Conservation (phyloP, 2,888 invertebrate species). For the Ectemnius cavifrons region DNA sequence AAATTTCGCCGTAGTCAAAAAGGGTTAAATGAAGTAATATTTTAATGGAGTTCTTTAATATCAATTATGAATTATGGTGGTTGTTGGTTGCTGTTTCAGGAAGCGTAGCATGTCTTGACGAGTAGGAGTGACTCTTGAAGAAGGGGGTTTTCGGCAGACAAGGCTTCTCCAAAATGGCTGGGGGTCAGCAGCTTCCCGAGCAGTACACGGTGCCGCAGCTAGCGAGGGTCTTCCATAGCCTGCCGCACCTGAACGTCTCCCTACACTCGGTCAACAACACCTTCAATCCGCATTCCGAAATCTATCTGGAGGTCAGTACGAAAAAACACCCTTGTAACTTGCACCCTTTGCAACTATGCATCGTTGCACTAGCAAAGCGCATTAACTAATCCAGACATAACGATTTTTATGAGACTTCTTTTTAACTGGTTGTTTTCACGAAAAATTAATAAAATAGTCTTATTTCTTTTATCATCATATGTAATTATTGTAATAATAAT, state of each 20-base stretch:
- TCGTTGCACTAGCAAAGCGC: no score
- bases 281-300: conserved; percentile 92
- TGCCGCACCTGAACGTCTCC: conserved; percentile 95
- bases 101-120: conserved; percentile 77
- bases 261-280: conserved; percentile 94
- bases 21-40: no score
- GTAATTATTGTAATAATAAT: no score
- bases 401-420: no score
- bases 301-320: conserved; percentile 90
- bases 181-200: conserved; percentile 79
- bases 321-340: no score
- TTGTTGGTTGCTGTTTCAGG: conserved; percentile 63
- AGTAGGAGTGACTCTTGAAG: conserved; percentile 66
- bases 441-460: no score
- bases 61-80: background rate
- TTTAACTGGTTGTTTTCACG: no score
- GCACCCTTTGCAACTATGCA: no score
- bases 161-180: conserved; percentile 76
- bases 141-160: conserved; percentile 71
- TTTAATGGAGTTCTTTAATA: no score
- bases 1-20: no score
- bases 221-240: conserved; percentile 90
- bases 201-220: conserved; percentile 91
- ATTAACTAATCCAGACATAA: no score
- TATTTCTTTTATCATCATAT: no score